phyloP scores from a whole-genome alignment of 2,113 vertebrate genomes.

The Ptychochromis oligacanthus region DNA sequence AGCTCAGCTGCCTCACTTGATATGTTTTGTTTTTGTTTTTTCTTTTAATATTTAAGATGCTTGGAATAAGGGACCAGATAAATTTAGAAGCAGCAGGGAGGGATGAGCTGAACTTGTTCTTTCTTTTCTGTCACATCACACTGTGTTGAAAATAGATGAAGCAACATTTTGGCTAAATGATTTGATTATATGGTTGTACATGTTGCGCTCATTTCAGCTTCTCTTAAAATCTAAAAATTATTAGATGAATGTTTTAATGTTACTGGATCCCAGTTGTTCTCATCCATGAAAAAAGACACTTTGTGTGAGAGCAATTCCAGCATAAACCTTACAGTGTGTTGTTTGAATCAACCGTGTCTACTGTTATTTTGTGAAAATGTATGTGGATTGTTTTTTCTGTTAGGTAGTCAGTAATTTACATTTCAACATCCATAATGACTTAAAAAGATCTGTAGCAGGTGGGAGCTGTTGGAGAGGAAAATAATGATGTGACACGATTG shows the following conservation, averaged over 20 bases:
- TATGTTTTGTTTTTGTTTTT: neutral
- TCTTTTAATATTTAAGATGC: constrained; percentile 39
- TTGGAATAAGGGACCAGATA: constrained; percentile 16
- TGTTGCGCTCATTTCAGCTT: neutral
- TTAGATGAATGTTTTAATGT: neutral
- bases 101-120: constrained; percentile 34
- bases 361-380: neutral
- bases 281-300: neutral
- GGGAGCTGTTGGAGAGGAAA: neutral
- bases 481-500: neutral
- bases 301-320: neutral
- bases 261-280: neutral
- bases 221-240: neutral
- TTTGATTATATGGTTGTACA: neutral
- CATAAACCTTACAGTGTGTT: neutral
- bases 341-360: neutral
- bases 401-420: neutral
- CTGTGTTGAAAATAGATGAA: constrained; percentile 14
- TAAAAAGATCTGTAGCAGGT: neutral
- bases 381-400: no score
- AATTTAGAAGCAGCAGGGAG: constrained; percentile 47
- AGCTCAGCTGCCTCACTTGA: neutral
- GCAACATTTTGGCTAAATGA: neutral
- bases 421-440: neutral
- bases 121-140: constrained; percentile 28